Conservation (phyloP, 2,888 invertebrate species). For the Reticulitermes lucifugus region DNA sequence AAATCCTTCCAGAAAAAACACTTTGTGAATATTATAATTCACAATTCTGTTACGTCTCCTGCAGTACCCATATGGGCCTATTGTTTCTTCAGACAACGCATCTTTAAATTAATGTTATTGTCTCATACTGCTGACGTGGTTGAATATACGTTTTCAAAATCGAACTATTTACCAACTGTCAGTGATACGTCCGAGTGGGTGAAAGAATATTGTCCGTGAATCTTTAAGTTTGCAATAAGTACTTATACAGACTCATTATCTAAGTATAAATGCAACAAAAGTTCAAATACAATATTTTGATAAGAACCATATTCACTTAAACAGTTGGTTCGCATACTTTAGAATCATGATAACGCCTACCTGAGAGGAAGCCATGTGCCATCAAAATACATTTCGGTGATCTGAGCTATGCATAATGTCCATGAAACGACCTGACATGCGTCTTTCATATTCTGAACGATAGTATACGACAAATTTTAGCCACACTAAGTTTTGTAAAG, state of each 20-base stretch:
- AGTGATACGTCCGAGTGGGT: too few species aligned
- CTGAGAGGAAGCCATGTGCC: neutral
- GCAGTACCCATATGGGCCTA: too few species aligned
- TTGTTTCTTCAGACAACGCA: too few species aligned
- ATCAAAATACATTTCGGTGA: slow-evolving; percentile 18
- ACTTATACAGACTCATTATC: too few species aligned
- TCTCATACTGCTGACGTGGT: too few species aligned
- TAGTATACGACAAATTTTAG: slow-evolving; percentile 45
- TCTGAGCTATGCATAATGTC: neutral
- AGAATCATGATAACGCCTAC: neutral
- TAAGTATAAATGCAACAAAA: neutral
- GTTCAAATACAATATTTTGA: neutral
- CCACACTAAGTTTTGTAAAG: slow-evolving; percentile 35
- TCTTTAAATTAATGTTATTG: too few species aligned
- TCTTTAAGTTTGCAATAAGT: too few species aligned
- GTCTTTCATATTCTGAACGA: slow-evolving; percentile 43
- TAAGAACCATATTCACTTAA: neutral
- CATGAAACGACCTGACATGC: slow-evolving; percentile 30
- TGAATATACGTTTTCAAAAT: too few species aligned
- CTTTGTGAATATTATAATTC: neutral
- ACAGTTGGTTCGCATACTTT: too few species aligned
- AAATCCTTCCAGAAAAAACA: slow-evolving; percentile 33
- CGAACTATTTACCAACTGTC: too few species aligned
- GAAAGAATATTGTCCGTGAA: too few species aligned
- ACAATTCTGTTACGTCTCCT: neutral